phyloP scores from a whole-genome alignment of 2,888 invertebrate species.

The Cataglyphis altisquamis region DNA sequence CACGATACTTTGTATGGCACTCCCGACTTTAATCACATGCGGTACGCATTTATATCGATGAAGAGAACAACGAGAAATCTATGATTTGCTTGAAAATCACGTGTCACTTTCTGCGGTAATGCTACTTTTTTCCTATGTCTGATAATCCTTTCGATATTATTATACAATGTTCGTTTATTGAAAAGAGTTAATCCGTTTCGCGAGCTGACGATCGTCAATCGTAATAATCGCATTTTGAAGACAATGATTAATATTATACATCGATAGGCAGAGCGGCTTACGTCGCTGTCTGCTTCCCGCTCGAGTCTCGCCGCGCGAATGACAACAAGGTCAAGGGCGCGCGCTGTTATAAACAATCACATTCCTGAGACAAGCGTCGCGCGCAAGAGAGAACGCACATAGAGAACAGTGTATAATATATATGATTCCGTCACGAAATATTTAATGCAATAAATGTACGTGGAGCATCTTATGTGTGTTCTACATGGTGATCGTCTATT shows the following conservation, averaged over 20 bases:
- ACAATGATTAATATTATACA: neutral
- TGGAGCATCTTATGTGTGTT: neutral
- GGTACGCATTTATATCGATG: neutral
- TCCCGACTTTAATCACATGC: neutral
- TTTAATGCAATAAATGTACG: neutral
- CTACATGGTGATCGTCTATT: neutral
- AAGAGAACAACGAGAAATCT: neutral
- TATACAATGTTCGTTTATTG: neutral
- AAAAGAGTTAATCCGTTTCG: neutral
- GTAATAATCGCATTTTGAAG: constrained; percentile 5
- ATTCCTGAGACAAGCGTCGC: neutral
- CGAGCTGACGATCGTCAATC: neutral
- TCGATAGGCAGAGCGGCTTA: neutral
- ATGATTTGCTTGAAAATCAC: neutral
- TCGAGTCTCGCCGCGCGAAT: neutral
- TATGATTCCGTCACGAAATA: neutral
- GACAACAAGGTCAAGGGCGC: neutral
- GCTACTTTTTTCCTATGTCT: neutral
- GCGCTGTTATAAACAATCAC: neutral
- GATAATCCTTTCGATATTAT: neutral
- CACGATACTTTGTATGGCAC: neutral
- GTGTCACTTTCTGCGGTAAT: neutral
- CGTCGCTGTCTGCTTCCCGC: neutral
- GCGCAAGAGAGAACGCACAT: too few relatives aligned
- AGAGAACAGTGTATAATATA: neutral